Evolutionary conservation across 2,113 vertebrate species (phyloP).

Genomic region (Bombycilla garrulus): DNA sequence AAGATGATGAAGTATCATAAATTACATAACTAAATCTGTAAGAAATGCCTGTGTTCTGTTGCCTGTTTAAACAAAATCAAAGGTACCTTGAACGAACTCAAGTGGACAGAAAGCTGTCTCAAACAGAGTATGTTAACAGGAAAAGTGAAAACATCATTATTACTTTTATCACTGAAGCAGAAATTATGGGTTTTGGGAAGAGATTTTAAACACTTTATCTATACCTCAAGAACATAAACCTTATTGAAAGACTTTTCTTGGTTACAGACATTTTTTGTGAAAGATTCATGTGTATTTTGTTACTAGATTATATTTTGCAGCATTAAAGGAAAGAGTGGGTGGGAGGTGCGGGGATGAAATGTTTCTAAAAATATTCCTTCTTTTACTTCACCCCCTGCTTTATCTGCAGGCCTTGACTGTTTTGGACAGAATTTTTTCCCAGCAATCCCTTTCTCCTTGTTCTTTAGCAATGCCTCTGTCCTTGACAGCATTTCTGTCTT

Average conservation of each 20-base stretch:
- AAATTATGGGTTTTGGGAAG: background rate
- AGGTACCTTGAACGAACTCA: background rate
- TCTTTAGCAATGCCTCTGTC: background rate
- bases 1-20: background rate
- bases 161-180: background rate
- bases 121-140: background rate
- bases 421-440: background rate
- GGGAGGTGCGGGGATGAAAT: background rate
- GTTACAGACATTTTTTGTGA: background rate
- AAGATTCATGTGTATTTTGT: background rate
- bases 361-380: background rate
- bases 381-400: background rate
- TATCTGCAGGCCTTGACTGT: background rate
- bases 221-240: background rate
- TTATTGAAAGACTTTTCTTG: background rate
- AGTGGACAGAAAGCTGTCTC: background rate
- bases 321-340: rapidly evolving
- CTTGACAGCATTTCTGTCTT: background rate
- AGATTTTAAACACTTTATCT: background rate
- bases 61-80: background rate
- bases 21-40: background rate
- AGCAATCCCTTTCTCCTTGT: background rate
- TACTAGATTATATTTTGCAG: background rate
- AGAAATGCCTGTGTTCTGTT: background rate
- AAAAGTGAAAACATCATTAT: background rate